These are phyloP conservation scores for Malurus splendens DNA, from an alignment of 2,797 vertebrate species.

Conservation along the genomic window DNA sequence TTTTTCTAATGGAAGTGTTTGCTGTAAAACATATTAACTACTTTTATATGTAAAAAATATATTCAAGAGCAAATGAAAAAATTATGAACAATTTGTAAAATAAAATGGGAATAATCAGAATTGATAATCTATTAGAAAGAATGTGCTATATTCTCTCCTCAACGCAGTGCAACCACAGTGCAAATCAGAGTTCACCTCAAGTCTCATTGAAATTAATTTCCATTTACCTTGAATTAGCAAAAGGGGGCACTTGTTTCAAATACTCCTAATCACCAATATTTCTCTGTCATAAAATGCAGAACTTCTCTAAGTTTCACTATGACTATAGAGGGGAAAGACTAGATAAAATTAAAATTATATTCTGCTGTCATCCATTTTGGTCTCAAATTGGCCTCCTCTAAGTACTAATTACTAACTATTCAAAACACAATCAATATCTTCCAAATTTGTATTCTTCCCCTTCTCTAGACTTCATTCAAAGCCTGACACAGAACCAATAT, in stretches of 20 bases:
- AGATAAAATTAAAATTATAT: not conserved
- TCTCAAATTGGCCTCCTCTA: not conserved
- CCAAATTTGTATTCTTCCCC: not conserved
- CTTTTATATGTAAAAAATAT: not conserved
- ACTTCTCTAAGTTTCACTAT: not conserved
- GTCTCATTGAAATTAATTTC: not conserved
- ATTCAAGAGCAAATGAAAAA: not conserved
- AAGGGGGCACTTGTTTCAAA: not conserved
- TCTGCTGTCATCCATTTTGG: not conserved
- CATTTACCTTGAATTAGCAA: not conserved
- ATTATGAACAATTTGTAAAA: not conserved
- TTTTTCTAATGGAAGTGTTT: not conserved
- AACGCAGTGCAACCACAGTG: not conserved
- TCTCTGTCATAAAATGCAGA: not conserved
- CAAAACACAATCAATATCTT: conserved; percentile 3
- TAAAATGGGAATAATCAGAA: not conserved
- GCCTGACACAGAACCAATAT: not conserved
- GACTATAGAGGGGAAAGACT: not conserved
- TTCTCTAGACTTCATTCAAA: not conserved
- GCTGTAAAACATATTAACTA: not conserved
- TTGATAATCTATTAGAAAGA: not conserved
- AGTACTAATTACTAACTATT: not conserved
- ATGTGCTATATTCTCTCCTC: not conserved
- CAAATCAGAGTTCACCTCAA: not conserved
- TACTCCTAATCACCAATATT: not conserved